Percentiles rank a stretch among this genome's conserved stretches.
Evolutionary conservation across 2,113 vertebrate genomes (phyloP).

Genomic region (Stegostoma tigrinum): DNA sequence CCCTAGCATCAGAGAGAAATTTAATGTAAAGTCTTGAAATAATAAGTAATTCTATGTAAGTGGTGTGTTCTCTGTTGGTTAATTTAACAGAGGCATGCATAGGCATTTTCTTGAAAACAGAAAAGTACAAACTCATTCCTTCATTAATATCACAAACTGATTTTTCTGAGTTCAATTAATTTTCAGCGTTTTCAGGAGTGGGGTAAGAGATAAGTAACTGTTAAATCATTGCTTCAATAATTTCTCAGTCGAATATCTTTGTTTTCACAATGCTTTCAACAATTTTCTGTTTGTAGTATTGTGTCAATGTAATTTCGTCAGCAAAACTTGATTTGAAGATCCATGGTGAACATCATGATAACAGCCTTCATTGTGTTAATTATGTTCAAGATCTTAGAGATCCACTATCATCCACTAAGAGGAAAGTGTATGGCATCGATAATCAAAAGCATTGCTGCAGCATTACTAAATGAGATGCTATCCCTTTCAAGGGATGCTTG

Average conservation of each 20-base stretch:
- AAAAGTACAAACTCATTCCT: background rate
- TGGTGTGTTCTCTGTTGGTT: background rate
- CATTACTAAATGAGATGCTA: background rate
- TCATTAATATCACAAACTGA: background rate
- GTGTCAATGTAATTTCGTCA: background rate
- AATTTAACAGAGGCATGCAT: background rate
- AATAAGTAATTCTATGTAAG: background rate
- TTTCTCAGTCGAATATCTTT: background rate
- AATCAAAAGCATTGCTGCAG: background rate
- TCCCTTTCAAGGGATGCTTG: background rate
- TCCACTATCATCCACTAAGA: background rate
- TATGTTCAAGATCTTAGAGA: background rate
- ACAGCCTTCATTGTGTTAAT: background rate
- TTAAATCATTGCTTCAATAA: background rate
- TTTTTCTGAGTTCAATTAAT: background rate
- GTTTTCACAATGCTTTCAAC: background rate
- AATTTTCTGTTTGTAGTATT: background rate
- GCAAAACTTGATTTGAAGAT: background rate
- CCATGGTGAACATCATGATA: background rate
- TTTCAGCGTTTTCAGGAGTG: background rate
- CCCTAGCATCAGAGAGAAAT: background rate
- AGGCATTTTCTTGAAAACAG: background rate
- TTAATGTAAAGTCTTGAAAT: background rate
- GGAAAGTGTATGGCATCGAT: background rate
- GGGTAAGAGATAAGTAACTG: background rate